phyloP scores from a whole-genome alignment of 2,113 vertebrate genomes.

The Macaca fascicularis region DNA sequence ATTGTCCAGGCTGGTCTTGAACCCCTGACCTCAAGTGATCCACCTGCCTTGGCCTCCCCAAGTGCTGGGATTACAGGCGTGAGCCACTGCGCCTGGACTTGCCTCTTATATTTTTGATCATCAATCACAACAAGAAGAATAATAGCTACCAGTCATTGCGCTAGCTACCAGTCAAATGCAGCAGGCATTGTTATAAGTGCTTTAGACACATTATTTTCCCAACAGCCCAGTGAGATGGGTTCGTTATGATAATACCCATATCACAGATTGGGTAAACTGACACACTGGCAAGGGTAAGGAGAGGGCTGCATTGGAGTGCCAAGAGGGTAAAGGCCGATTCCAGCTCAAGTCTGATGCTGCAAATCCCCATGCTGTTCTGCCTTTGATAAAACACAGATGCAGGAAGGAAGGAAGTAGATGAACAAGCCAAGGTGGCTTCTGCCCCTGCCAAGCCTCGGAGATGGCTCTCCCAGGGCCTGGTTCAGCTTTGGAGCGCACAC shows the following conservation, averaged over 20 bases:
- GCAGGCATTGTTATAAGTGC: background rate
- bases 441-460: background rate
- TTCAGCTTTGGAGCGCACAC: background rate
- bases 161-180: background rate
- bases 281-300: constrained; percentile 81
- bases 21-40: too few relatives aligned
- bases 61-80: too few relatives aligned
- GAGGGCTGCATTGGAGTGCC: constrained; percentile 60
- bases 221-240: constrained; percentile 36
- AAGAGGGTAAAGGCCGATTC: background rate
- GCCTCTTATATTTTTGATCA: background rate
- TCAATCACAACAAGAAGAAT: background rate
- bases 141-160: rapidly evolving
- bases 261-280: constrained; percentile 92
- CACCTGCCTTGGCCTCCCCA: too few relatives aligned
- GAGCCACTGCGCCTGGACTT: too few relatives aligned
- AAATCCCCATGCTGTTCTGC: background rate
- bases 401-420: background rate
- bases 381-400: background rate
- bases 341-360: background rate
- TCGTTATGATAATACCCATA: constrained; percentile 71
- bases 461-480: constrained; percentile 34
- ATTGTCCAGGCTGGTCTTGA: too few relatives aligned
- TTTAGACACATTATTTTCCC: background rate
- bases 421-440: background rate